These are phyloP conservation scores for Seriola quinqueradiata DNA, from an alignment of 2,113 vertebrate species.

Conservation along the genomic window DNA sequence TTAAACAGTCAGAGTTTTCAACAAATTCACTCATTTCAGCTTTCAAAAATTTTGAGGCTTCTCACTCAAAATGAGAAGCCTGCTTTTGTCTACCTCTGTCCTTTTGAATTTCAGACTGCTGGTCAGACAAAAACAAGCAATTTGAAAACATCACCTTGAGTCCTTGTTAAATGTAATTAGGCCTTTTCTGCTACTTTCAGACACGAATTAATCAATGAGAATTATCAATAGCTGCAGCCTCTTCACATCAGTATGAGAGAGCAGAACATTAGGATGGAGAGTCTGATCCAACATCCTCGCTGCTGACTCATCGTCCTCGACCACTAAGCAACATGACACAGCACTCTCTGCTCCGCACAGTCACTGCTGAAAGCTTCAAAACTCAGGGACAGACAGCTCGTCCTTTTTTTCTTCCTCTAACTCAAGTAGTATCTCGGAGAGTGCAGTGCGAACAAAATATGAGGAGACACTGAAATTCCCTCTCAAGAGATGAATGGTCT, in stretches of 20 bases:
- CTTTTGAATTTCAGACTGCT: background rate
- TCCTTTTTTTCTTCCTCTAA: constrained; percentile 25
- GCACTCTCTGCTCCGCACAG: constrained; percentile 41
- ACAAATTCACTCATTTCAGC: too few species aligned
- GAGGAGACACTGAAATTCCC: constrained; percentile 10
- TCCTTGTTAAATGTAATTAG: background rate
- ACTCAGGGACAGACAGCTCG: constrained; percentile 43
- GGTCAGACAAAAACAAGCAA: background rate
- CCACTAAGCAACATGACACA: constrained; percentile 47
- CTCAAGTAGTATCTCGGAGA: background rate
- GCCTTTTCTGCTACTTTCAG: background rate
- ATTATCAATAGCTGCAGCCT: background rate
- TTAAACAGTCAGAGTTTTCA: too few species aligned
- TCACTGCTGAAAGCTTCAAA: constrained; percentile 53
- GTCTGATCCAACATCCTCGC: constrained; percentile 34
- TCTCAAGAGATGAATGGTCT: background rate
- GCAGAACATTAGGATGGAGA: constrained; percentile 28
- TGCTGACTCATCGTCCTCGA: constrained; percentile 62
- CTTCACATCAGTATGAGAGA: constrained; percentile 18
- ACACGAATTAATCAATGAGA: background rate
- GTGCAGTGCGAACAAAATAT: constrained; percentile 6
- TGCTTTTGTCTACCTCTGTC: too few species aligned
- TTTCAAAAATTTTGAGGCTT: too few species aligned
- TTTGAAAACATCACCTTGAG: background rate
- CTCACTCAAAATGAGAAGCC: background rate